Percentiles rank a stretch among this genome's conserved stretches.
Evolutionary conservation across 2,113 vertebrate genomes (phyloP).

Genomic region (mouse (Mus musculus)): DNA sequence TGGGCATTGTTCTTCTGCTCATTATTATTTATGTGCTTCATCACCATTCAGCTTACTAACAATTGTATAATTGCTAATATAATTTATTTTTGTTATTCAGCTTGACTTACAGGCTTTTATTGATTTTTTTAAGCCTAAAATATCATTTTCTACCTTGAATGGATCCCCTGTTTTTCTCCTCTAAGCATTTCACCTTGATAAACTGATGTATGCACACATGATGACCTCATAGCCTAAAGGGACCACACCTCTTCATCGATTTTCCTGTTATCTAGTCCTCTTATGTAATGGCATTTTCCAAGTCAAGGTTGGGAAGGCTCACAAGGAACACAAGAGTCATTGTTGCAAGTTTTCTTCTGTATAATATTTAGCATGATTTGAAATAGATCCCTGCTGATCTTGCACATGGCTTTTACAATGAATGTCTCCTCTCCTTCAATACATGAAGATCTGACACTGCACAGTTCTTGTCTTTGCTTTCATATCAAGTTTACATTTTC

Average conservation of each 20-base stretch:
- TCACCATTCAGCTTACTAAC: background rate
- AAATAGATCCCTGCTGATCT: background rate
- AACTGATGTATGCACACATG: background rate
- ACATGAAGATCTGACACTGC: background rate
- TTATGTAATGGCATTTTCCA: background rate
- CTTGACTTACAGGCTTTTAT: background rate
- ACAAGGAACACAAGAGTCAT: background rate
- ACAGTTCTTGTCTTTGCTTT: background rate
- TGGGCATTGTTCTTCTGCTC: background rate
- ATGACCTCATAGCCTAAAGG: background rate
- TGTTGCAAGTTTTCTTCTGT: background rate
- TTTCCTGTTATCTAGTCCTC: background rate
- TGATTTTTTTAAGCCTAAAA: background rate
- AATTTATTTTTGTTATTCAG: background rate
- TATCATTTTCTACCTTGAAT: background rate
- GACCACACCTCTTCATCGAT: background rate
- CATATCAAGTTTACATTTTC: background rate
- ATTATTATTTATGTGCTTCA: background rate
- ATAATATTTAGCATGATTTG: background rate
- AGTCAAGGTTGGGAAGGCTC: background rate
- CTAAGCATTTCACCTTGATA: background rate
- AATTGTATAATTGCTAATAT: background rate
- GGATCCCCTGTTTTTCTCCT: background rate
- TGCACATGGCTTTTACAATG: background rate
- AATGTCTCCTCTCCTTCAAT: background rate